phyloP scores from a whole-genome alignment of 2,797 vertebrate genomes.

The Spinibarbus caldwelli region DNA sequence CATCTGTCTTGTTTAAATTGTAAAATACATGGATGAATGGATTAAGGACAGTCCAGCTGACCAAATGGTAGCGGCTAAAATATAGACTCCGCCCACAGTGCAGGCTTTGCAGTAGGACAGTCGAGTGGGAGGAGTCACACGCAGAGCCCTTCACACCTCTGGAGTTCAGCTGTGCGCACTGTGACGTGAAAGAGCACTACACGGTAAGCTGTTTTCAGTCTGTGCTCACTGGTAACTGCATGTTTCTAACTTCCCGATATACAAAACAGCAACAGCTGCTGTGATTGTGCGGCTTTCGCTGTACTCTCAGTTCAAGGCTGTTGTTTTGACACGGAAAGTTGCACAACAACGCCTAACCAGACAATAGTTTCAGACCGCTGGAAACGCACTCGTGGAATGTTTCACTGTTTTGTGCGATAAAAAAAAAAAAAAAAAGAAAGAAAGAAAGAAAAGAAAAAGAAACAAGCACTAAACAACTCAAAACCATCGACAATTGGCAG shows the following conservation, averaged over 20 bases:
- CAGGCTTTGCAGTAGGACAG: not conserved
- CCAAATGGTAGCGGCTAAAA: not conserved
- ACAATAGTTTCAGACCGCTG: not conserved
- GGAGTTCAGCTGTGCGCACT: not conserved
- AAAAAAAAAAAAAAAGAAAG: no score
- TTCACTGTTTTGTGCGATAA: not conserved
- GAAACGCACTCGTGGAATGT: not conserved
- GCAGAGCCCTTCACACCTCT: not conserved
- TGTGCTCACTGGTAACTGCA: not conserved
- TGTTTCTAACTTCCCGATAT: not conserved
- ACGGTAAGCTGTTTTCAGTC: slow-evolving; percentile 3
- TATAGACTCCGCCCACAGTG: not conserved
- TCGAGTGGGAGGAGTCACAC: not conserved
- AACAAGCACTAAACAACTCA: not conserved
- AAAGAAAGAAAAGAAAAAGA: no score
- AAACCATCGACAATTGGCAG: not conserved
- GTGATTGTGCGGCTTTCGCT: no score
- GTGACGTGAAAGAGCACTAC: not conserved
- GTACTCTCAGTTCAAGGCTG: no score
- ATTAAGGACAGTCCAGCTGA: not conserved
- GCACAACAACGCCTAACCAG: no score
- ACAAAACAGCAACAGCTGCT: not conserved
- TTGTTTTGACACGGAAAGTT: not conserved
- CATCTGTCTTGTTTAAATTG: not conserved
- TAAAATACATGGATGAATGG: not conserved